Conservation (phyloP, 2,888 invertebrate species). For the Mesochorus sp. region DNA sequence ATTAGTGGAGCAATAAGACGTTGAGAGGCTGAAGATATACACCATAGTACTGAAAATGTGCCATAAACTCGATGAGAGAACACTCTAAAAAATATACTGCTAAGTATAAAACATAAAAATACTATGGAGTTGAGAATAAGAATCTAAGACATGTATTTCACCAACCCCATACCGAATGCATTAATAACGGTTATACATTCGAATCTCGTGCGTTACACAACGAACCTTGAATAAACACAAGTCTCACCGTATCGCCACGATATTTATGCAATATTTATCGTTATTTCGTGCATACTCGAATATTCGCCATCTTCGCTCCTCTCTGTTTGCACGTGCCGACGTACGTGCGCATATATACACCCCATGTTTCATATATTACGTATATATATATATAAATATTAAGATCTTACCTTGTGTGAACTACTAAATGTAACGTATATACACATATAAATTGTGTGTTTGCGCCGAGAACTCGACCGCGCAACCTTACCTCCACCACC, state of each 20-base stretch:
- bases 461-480: neutral
- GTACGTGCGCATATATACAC: neutral
- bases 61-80: no score
- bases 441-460: neutral
- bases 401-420: neutral
- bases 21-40: no score
- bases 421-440: neutral
- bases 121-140: neutral
- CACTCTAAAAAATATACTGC: neutral
- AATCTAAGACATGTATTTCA: neutral
- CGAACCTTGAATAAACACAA: slow-evolving; percentile 70
- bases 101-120: neutral
- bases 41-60: no score
- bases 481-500: neutral
- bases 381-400: neutral
- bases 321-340: slow-evolving; percentile 23
- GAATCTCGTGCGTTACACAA: slow-evolving; percentile 63
- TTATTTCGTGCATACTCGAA: slow-evolving; percentile 60
- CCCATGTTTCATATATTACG: neutral
- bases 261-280: slow-evolving; percentile 71
- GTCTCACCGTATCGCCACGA: slow-evolving; percentile 56
- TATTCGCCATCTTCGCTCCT: slow-evolving; percentile 61
- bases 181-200: slow-evolving; percentile 31
- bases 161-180: neutral
- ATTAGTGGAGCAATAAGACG: no score